These are phyloP conservation scores for Salminus brasiliensis DNA, from an alignment of 2,113 vertebrate genomes.

Conservation along the genomic window DNA sequence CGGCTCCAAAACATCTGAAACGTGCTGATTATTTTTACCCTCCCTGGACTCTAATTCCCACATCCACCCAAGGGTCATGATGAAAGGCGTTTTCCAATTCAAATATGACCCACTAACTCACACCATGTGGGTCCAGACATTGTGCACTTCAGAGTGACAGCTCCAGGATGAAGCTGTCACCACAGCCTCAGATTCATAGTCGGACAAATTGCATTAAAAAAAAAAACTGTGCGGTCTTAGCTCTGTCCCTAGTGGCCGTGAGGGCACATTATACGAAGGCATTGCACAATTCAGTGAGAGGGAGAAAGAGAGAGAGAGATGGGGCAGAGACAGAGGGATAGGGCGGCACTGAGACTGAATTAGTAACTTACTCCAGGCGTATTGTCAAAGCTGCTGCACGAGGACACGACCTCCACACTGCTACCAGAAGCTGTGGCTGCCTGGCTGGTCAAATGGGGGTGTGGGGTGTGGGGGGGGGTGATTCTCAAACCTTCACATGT, in stretches of 20 bases:
- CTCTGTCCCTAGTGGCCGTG: slow-evolving; percentile 42
- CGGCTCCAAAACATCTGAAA: background rate
- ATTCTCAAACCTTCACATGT: slow-evolving; percentile 6
- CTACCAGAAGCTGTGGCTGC: slow-evolving; percentile 41
- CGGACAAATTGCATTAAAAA: slow-evolving; percentile 38
- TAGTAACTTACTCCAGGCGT: slow-evolving; percentile 55
- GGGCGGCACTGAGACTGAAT: slow-evolving; percentile 52
- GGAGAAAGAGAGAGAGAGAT: slow-evolving; percentile 16
- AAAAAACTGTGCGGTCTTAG: slow-evolving; percentile 34
- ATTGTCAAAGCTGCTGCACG: slow-evolving; percentile 52
- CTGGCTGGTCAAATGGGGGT: slow-evolving; percentile 13
- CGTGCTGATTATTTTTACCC: background rate
- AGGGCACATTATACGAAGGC: slow-evolving; percentile 41
- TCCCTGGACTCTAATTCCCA: background rate
- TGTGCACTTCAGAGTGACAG: slow-evolving; percentile 38
- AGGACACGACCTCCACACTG: slow-evolving; percentile 55
- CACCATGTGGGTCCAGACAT: slow-evolving; percentile 11
- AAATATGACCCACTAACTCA: slow-evolving; percentile 39
- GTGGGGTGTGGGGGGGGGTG: slow-evolving; percentile 2
- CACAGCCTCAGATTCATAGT: slow-evolving; percentile 36
- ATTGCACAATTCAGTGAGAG: slow-evolving; percentile 44
- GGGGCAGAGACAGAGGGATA: slow-evolving; percentile 14
- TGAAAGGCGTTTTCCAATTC: slow-evolving; percentile 42
- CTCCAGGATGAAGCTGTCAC: slow-evolving; percentile 50
- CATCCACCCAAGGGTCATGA: slow-evolving; percentile 1